These are phyloP conservation scores for Temnothorax nylanderi DNA, from an alignment of 1,140 invertebrate genomes.

Conservation along the genomic window DNA sequence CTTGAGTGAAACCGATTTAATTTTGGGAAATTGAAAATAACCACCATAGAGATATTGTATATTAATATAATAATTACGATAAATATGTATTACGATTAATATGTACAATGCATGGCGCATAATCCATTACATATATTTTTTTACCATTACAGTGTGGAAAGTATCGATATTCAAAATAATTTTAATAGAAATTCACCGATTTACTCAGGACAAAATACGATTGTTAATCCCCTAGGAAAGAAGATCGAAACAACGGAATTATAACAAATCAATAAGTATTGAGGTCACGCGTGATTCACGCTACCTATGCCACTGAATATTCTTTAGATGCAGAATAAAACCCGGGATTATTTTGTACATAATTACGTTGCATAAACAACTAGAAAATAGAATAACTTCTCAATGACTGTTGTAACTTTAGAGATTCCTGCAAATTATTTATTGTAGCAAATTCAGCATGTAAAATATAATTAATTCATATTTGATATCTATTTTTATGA, in stretches of 20 bases:
- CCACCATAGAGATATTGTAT: not conserved
- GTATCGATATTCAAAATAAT: constrained; percentile 83
- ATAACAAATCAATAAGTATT: constrained; percentile 75
- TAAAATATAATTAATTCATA: constrained; percentile 25
- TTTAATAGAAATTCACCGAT: constrained; percentile 84
- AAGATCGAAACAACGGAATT: constrained; percentile 95
- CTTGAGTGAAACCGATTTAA: constrained; percentile 2
- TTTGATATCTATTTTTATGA: not conserved
- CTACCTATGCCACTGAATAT: not conserved
- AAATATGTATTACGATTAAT: not conserved
- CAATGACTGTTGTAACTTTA: constrained; percentile 24
- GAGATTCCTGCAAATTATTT: constrained; percentile 12
- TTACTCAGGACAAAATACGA: constrained; percentile 83
- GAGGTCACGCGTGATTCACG: not conserved
- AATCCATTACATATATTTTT: not conserved
- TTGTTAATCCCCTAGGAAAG: constrained; percentile 88
- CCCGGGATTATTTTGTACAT: constrained; percentile 60
- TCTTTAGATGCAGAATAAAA: constrained; percentile 1
- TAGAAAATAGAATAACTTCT: constrained; percentile 48
- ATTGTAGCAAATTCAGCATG: not conserved
- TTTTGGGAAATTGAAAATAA: not conserved
- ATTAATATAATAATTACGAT: too few relatives aligned
- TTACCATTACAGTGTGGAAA: constrained; percentile 78
- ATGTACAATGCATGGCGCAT: not conserved
- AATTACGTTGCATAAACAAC: constrained; percentile 39